phyloP scores from a whole-genome alignment of 1,140 invertebrate species.

The Atta cephalotes region DNA sequence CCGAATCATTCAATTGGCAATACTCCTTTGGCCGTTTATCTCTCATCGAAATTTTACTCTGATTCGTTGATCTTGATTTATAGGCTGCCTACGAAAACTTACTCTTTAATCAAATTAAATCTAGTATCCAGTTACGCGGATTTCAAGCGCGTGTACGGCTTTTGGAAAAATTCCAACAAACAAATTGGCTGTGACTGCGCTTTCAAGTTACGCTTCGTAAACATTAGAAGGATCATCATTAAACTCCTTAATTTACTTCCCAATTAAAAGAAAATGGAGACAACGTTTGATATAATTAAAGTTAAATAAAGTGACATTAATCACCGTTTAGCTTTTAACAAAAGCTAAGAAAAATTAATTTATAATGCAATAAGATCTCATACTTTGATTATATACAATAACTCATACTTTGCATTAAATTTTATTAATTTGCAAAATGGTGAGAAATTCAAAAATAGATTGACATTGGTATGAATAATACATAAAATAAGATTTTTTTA shows the following conservation, averaged over 20 bases:
- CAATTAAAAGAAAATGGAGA: background rate
- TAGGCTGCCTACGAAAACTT: background rate
- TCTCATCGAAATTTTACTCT: background rate
- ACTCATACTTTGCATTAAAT: background rate
- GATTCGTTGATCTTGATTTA: constrained; percentile 49
- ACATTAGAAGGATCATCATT: background rate
- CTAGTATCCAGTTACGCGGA: background rate
- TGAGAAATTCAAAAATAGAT: background rate
- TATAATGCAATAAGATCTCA: background rate
- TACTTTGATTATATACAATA: no score
- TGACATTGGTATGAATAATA: background rate
- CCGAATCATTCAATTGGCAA: constrained; percentile 6
- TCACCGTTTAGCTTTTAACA: background rate
- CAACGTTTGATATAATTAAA: background rate
- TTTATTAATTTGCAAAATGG: background rate
- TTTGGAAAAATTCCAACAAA: constrained; percentile 21
- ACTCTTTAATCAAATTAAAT: constrained; percentile 26
- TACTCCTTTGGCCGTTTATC: constrained; percentile 19
- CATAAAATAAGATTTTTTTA: background rate
- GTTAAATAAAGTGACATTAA: background rate
- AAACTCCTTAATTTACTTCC: background rate
- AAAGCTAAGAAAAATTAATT: background rate
- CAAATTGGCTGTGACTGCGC: background rate
- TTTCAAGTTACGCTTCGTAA: constrained; percentile 1
- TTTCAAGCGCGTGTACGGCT: background rate